Evolutionary conservation across 2,113 vertebrate species (phyloP).

Genomic region (Cyanocitta stelleri): DNA sequence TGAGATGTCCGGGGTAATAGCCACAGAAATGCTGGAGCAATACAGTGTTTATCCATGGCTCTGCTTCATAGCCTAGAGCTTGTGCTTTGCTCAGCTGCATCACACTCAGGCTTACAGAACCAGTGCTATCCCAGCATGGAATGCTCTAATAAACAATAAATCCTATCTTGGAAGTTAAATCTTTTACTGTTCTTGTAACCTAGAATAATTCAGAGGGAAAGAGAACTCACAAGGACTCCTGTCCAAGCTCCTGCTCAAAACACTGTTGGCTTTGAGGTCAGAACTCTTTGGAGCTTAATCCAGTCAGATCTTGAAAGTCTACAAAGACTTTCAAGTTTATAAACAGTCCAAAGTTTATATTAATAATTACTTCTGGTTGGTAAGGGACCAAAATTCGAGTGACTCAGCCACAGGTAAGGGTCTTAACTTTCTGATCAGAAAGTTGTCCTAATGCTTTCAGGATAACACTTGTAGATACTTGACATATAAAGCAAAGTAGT

Average conservation of each 20-base stretch:
- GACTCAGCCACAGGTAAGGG: not conserved
- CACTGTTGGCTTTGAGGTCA: not conserved
- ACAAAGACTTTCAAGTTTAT: no score
- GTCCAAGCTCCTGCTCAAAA: not conserved
- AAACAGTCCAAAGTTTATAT: not conserved
- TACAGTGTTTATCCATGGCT: not conserved
- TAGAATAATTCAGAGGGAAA: not conserved
- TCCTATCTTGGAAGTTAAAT: not conserved
- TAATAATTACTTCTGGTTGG: not conserved
- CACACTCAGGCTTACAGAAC: not conserved
- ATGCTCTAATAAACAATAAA: not conserved
- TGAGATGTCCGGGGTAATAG: not conserved
- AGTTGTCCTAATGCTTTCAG: not conserved
- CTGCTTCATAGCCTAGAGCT: not conserved
- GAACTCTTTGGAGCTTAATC: not conserved
- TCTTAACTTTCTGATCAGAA: not conserved
- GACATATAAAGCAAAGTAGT: not conserved
- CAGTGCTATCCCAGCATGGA: not conserved
- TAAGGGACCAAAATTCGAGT: not conserved
- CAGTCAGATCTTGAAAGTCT: not conserved
- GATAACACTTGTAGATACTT: not conserved
- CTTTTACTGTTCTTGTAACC: not conserved
- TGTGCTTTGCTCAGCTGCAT: not conserved
- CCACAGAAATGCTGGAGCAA: not conserved
- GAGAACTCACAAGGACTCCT: not conserved